Base-by-base conservation (phyloP, 2,113 vertebrate genomes). In the Talpa occidentalis region DNA sequence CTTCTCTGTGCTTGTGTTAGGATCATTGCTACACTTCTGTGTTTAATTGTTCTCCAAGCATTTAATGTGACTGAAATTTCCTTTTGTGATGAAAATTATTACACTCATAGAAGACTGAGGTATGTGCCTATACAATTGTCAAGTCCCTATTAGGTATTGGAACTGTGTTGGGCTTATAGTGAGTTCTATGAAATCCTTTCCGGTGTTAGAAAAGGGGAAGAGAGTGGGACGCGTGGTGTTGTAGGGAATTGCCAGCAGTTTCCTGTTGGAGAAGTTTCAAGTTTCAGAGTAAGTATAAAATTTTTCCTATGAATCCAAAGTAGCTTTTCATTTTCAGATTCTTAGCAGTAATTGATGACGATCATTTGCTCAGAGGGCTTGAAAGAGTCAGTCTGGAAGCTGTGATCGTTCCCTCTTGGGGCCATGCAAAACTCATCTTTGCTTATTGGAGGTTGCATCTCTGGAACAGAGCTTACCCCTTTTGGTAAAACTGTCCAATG, bases 61-160 rank as follows among this genome's bases (percentile, higher is more conserved):
- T 32, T 86, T 91, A 88, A 89, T 83, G 70, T 82, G 35, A 77
- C 44, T 88, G 70, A 77, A 77, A 69, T 94, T 92, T 83, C 85
- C 49, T 85, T 90, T 85, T 62, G 42, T 66, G 59, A 54, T 64
- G 49, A 74, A 9, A 54, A 42, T 2, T 66, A 90, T 76, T 80
- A 83, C 80, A n/a, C 11, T 59, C 24, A n/a, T 15, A 86, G 67
- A 77, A 81, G 16, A 5, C 40, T 84, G 16, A 88, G 14, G 6
- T 24, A 32, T 26, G 1, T n/a, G 69, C 47, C 40, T 88, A 93
- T 69, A 80, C 72, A 91, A 93, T n/a, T 15, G 67, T 81, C 52
- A 67, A 2, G 10, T 49, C 10, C 11, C 32, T 22, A 19, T 78
- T 42, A 94, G 35, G 54, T 6, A 60, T 15, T 80, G 49, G n/a